Conservation (phyloP, 2,113 vertebrate genomes). For the Agapornis roseicollis region DNA sequence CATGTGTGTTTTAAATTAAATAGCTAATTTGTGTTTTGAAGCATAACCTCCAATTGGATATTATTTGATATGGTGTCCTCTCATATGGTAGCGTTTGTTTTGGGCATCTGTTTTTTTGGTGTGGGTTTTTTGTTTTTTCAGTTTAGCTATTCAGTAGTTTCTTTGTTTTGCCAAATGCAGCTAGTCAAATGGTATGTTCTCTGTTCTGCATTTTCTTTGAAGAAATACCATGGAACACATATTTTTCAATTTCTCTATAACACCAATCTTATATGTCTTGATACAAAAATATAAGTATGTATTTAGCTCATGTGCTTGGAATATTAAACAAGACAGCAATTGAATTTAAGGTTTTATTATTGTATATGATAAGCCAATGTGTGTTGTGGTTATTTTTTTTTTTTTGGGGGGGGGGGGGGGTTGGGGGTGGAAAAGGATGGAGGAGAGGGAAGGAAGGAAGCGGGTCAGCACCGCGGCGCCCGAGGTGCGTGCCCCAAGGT, state of each 20-base stretch:
- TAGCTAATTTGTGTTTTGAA: background rate
- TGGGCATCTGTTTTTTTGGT: background rate
- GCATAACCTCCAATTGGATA: background rate
- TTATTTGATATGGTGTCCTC: background rate
- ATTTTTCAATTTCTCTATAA: background rate
- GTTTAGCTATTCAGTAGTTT: background rate
- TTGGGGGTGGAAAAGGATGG: too few relatives aligned
- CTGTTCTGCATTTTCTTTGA: background rate
- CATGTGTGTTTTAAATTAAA: background rate
- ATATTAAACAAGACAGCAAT: background rate
- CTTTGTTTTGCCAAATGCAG: background rate
- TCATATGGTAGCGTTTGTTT: background rate
- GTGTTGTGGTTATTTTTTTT: background rate
- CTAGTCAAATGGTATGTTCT: background rate
- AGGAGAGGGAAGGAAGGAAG: too few relatives aligned
- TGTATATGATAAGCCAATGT: background rate
- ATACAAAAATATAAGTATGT: background rate
- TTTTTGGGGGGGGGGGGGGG: too few relatives aligned
- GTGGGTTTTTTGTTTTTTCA: background rate
- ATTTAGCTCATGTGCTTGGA: background rate
- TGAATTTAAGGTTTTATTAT: background rate
- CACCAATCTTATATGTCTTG: background rate
- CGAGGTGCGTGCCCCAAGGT: too few relatives aligned
- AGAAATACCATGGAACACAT: background rate
- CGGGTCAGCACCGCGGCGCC: too few relatives aligned